A percentile compares a stretch with the other conserved stretches of the same genome.
phyloP scores from a whole-genome alignment of 2,113 vertebrate genomes.

The Smithornis capensis region DNA sequence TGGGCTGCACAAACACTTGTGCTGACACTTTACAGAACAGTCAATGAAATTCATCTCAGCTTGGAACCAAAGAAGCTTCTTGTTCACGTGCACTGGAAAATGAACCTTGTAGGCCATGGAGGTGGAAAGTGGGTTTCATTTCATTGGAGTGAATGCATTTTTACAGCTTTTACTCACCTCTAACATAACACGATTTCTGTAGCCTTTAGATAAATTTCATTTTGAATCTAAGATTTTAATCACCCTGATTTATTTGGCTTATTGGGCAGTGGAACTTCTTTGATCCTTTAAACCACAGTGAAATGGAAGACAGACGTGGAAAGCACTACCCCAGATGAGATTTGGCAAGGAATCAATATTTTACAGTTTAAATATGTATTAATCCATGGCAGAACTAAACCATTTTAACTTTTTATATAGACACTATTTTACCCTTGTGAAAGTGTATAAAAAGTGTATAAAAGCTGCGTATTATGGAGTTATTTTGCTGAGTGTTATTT shows the following conservation, averaged over 20 bases:
- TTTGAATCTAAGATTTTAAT: conserved; percentile 4
- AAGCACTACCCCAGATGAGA: conserved; percentile 14
- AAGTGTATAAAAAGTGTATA: neutral
- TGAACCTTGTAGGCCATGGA: neutral
- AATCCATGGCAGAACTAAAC: conserved; percentile 47
- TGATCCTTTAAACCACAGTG: conserved; percentile 50
- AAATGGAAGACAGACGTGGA: conserved; percentile 46
- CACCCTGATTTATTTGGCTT: neutral
- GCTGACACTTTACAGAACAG: neutral
- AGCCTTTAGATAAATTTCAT: conserved; percentile 4
- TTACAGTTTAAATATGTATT: conserved; percentile 44
- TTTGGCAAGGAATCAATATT: conserved; percentile 48
- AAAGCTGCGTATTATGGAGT: neutral
- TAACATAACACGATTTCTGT: neutral
- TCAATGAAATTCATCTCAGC: neutral
- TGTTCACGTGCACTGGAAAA: neutral
- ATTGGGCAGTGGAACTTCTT: conserved; percentile 6
- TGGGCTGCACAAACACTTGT: neutral
- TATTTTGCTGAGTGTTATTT: conserved; percentile 39
- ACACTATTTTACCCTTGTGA: conserved; percentile 38
- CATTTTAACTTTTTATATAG: conserved; percentile 31
- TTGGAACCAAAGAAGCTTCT: neutral
- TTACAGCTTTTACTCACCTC: neutral
- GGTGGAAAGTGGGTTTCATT: neutral
- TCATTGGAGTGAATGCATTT: neutral